These are phyloP conservation scores for Rynchops niger DNA, from an alignment of 2,113 vertebrate genomes.

Conservation along the genomic window DNA sequence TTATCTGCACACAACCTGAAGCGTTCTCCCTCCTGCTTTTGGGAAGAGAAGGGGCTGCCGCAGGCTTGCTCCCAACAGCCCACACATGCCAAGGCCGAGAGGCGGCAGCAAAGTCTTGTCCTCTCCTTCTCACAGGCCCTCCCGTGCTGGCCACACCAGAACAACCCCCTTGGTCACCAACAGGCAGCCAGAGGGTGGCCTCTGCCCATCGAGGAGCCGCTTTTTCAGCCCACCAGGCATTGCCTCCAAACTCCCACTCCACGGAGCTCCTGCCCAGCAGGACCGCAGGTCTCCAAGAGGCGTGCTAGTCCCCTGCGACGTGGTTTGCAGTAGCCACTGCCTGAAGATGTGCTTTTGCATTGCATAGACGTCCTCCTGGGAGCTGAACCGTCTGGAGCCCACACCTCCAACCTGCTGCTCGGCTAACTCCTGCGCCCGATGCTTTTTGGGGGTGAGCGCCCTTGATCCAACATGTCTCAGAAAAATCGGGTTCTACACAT, in stretches of 20 bases:
- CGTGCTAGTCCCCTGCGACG: rapidly evolving
- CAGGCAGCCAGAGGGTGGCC: neutral
- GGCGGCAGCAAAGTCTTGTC: neutral
- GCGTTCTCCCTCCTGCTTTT: neutral
- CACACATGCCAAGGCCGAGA: neutral
- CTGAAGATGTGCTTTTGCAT: neutral
- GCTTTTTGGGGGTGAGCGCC: neutral
- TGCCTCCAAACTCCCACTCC: neutral
- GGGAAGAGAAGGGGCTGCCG: neutral
- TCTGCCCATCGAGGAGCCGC: neutral
- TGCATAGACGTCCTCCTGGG: no score
- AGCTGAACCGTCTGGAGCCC: neutral
- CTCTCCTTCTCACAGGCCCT: neutral
- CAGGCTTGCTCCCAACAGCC: neutral
- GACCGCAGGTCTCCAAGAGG: neutral
- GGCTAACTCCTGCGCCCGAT: rapidly evolving
- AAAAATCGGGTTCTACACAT: neutral
- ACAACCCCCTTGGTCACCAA: neutral
- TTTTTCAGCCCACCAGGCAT: neutral
- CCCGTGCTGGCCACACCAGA: neutral
- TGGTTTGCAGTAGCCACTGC: neutral
- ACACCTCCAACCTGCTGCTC: neutral
- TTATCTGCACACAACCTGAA: neutral
- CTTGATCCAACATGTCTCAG: neutral
- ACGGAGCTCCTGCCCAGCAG: neutral